A percentile compares a stretch with the other conserved stretches of the same genome.
These are phyloP conservation scores for Helicorthomorpha holstii DNA, from an alignment of 1,140 invertebrate species.

Conservation along the genomic window DNA sequence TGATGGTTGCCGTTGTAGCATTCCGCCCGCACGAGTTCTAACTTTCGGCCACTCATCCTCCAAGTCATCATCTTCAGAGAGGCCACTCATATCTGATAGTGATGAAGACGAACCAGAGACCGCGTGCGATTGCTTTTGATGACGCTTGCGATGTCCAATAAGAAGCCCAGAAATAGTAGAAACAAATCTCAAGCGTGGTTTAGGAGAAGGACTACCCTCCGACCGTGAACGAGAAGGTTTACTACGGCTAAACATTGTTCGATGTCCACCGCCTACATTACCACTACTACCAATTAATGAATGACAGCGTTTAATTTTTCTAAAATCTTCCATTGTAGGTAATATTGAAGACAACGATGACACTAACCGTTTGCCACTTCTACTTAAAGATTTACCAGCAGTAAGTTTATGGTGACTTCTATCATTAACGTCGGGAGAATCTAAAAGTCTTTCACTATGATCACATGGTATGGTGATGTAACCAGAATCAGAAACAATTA, in stretches of 20 bases:
- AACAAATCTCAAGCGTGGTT: conserved; percentile 13
- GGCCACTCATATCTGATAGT: background rate
- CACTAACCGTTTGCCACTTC: background rate
- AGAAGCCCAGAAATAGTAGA: conserved; percentile 9
- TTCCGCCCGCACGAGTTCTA: conserved; percentile 1
- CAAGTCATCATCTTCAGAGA: background rate
- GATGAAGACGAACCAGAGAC: background rate
- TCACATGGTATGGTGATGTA: background rate
- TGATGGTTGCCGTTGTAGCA: background rate
- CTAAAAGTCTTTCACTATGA: background rate
- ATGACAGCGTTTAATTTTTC: background rate
- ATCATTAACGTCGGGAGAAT: background rate
- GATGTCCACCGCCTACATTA: background rate
- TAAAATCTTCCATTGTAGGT: conserved; percentile 2
- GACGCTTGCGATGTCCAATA: background rate
- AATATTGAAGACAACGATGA: conserved; percentile 3
- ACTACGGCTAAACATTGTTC: background rate
- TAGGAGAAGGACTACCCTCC: background rate
- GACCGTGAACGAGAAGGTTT: conserved; percentile 1
- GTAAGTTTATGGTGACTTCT: background rate
- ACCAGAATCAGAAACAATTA: background rate
- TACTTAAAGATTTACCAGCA: background rate
- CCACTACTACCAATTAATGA: conserved; percentile 6
- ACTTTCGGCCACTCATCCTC: conserved; percentile 8
- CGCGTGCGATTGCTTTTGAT: background rate